phyloP scores from a whole-genome alignment of 2,113 vertebrate genomes.

The Australoheros scitulus region DNA sequence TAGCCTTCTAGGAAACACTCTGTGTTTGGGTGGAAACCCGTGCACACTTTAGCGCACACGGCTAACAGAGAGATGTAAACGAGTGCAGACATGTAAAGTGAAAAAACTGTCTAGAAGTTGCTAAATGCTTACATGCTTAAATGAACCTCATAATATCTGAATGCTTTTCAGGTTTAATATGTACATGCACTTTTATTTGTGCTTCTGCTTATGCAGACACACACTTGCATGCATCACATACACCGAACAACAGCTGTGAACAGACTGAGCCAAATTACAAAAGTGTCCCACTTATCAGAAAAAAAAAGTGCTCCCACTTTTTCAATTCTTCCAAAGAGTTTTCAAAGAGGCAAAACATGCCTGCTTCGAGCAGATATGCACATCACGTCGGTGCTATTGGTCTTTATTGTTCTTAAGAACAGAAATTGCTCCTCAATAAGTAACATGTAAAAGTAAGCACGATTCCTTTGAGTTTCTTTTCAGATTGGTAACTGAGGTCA shows the following conservation, averaged over 20 bases:
- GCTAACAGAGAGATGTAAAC: background rate
- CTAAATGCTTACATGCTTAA: background rate
- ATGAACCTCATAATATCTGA: background rate
- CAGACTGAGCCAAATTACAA: constrained; percentile 24
- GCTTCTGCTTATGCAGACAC: background rate
- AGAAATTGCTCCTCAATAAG: background rate
- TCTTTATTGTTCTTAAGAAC: background rate
- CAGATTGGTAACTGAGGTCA: background rate
- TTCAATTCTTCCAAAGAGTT: constrained; percentile 7
- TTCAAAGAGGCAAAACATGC: background rate
- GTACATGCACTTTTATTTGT: background rate
- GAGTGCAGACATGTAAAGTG: background rate
- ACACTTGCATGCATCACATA: constrained; percentile 3
- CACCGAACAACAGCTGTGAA: constrained; percentile 51
- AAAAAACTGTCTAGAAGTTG: background rate
- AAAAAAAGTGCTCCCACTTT: constrained; percentile 12
- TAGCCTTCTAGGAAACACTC: constrained; percentile 63
- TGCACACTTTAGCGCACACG: constrained; percentile 11
- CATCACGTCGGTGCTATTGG: background rate
- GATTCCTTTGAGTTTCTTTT: background rate
- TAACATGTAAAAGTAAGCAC: background rate
- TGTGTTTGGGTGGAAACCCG: constrained; percentile 46
- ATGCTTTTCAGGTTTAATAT: constrained; percentile 5
- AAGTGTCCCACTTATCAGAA: constrained; percentile 42
- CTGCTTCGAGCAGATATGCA: background rate